Evolutionary conservation across 2,888 invertebrate genomes (phyloP).

Genomic region (Orchesella flavescens): DNA sequence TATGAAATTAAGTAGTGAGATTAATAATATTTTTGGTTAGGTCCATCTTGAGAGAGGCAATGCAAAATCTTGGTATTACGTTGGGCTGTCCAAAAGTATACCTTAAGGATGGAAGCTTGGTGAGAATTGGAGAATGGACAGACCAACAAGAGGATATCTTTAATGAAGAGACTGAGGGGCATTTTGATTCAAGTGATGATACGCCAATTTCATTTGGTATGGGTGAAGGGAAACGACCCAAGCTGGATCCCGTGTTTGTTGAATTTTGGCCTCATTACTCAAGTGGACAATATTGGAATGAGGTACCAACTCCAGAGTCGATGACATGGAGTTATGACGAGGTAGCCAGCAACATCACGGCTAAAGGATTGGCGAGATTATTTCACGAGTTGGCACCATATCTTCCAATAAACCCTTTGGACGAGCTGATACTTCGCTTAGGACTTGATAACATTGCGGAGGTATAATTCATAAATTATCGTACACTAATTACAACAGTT

Average conservation of each 20-base stretch:
- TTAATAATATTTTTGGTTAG: background rate
- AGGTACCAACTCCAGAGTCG: background rate
- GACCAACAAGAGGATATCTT: background rate
- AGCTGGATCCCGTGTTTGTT: too few species aligned
- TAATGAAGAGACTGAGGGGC: too few species aligned
- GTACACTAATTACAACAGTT: too few species aligned
- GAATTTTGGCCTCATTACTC: background rate
- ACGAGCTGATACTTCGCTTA: background rate
- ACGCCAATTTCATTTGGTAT: background rate
- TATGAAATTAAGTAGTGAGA: background rate
- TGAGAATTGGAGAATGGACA: background rate
- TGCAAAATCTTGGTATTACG: background rate
- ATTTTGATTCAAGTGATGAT: background rate
- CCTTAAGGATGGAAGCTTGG: background rate
- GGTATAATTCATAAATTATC: too few species aligned
- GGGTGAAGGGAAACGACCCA: background rate
- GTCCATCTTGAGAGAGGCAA: background rate
- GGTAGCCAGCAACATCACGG: background rate
- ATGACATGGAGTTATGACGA: slow-evolving; percentile 8
- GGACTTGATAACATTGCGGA: too few species aligned
- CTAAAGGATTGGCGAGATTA: background rate
- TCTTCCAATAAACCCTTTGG: slow-evolving; percentile 16
- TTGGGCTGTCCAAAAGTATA: background rate
- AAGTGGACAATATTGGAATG: background rate
- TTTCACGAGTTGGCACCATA: background rate